phyloP scores from a whole-genome alignment of 2,113 vertebrate genomes.

The Empidonax alnorum region DNA sequence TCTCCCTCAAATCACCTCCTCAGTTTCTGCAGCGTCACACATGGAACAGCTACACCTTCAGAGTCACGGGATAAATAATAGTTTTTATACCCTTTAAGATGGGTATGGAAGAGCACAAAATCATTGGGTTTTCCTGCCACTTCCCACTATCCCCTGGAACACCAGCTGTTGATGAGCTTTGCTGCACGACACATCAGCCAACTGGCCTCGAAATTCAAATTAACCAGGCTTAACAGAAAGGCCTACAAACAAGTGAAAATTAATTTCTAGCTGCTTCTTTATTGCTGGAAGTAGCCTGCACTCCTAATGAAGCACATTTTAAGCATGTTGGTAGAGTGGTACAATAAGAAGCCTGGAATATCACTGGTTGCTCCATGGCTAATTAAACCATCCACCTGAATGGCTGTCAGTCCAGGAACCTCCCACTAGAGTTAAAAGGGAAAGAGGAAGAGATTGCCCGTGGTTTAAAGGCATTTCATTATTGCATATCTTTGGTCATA shows the following conservation, averaged over 20 bases:
- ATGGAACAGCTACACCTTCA: background rate
- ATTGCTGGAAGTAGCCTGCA: background rate
- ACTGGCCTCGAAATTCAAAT: background rate
- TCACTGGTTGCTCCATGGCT: background rate
- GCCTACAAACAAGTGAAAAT: background rate
- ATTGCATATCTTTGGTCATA: slow-evolving; percentile 68
- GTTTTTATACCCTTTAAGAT: background rate
- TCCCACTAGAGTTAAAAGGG: background rate
- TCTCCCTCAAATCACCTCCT: background rate
- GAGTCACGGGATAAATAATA: background rate
- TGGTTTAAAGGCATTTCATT: slow-evolving; percentile 44
- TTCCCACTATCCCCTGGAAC: background rate
- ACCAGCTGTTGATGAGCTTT: background rate
- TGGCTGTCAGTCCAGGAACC: background rate
- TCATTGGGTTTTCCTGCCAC: background rate
- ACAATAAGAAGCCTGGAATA: background rate
- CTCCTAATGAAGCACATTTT: background rate
- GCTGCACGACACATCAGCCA: background rate
- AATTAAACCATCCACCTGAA: slow-evolving; percentile 11
- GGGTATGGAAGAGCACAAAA: background rate
- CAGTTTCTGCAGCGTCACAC: background rate
- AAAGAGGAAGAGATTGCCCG: background rate
- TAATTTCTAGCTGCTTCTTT: background rate
- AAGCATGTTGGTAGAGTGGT: background rate
- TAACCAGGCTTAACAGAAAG: background rate